phyloP scores from a whole-genome alignment of 2,113 vertebrate species.

The Chrysemys picta region DNA sequence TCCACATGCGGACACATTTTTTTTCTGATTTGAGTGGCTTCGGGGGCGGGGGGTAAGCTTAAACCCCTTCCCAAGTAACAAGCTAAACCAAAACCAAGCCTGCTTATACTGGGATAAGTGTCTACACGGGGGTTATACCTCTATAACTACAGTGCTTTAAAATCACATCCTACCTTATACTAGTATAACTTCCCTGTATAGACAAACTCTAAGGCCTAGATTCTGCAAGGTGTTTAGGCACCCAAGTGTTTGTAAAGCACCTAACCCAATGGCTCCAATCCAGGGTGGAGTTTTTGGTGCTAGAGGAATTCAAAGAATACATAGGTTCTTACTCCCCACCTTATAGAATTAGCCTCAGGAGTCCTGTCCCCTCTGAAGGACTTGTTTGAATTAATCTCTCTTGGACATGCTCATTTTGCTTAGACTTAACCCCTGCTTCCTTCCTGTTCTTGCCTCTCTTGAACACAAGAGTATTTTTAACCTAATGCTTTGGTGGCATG shows the following conservation, averaged over 20 bases:
- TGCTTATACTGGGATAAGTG: accelerated
- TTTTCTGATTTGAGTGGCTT: neutral
- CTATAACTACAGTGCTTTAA: neutral
- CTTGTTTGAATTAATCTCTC: neutral
- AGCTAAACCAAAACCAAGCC: neutral
- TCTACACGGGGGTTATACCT: neutral
- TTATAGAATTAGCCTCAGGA: neutral
- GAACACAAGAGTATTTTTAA: conserved; percentile 67
- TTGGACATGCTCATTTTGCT: neutral
- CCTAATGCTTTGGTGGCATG: neutral
- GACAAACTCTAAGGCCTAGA: neutral
- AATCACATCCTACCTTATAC: neutral
- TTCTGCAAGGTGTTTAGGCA: neutral
- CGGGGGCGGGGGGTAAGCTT: neutral
- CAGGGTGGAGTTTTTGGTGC: neutral
- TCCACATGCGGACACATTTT: neutral
- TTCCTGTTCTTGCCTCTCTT: conserved; percentile 71
- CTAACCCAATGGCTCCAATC: neutral
- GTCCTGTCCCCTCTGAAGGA: neutral
- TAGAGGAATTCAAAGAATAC: neutral
- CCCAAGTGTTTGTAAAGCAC: neutral
- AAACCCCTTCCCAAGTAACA: neutral
- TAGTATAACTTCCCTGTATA: neutral
- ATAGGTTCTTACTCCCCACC: neutral
- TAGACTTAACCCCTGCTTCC: conserved; percentile 66